Conservation (phyloP, 2,113 vertebrate species). For the Solea senegalensis region DNA sequence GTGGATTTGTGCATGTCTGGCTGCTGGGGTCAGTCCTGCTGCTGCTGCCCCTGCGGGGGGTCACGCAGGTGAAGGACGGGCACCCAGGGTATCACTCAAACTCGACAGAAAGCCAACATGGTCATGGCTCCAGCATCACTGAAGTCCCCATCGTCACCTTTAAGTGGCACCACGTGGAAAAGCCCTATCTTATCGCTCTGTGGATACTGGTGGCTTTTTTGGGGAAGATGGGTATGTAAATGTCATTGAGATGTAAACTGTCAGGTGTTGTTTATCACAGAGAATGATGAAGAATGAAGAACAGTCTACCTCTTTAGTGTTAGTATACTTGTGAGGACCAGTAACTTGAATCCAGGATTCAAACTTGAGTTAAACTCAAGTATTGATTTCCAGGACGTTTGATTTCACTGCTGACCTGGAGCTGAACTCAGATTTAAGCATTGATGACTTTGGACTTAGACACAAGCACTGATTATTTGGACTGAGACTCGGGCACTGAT, state of each 20-base stretch:
- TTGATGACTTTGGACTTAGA: too few relatives aligned
- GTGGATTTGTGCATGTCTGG: constrained; percentile 14
- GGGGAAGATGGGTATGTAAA: constrained; percentile 88
- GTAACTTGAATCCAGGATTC: too few relatives aligned
- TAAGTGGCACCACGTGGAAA: constrained; percentile 88
- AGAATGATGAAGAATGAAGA: too few relatives aligned
- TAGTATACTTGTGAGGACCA: too few relatives aligned
- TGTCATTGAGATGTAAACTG: not conserved
- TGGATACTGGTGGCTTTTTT: constrained; percentile 91
- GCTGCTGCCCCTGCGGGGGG: constrained; percentile 9
- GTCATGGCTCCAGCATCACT: constrained; percentile 6
- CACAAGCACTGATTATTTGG: too few relatives aligned
- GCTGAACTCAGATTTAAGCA: too few relatives aligned
- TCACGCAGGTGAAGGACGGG: not conserved
- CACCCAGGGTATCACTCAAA: not conserved
- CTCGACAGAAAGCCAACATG: not conserved
- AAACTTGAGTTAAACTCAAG: too few relatives aligned
- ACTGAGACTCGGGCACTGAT: too few relatives aligned
- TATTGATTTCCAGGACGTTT: too few relatives aligned
- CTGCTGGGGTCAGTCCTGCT: constrained; percentile 54
- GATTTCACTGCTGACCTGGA: too few relatives aligned
- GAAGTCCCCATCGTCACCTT: constrained; percentile 85
- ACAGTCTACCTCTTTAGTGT: too few relatives aligned
- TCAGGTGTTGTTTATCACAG: too few relatives aligned
- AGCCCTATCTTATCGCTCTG: constrained; percentile 84